Conservation (phyloP, 2,888 invertebrate species). For the Toxonevra muliebris region DNA sequence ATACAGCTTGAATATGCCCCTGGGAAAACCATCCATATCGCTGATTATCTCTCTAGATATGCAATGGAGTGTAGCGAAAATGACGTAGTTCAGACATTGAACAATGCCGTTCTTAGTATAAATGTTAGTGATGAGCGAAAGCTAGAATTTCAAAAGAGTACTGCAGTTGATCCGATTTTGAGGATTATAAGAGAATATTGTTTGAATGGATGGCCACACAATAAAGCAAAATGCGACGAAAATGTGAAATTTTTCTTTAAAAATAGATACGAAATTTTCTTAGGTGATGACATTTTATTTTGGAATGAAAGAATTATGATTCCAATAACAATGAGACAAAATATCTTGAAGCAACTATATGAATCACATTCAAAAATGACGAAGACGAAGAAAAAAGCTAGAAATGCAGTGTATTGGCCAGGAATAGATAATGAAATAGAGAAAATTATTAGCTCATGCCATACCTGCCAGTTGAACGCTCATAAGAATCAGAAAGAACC, state of each 20-base stretch:
- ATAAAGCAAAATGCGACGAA: constrained; percentile 14
- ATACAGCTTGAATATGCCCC: constrained; percentile 5
- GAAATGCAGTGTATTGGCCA: constrained; percentile 10
- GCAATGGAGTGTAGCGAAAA: not conserved
- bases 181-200: constrained; percentile 8
- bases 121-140: constrained; percentile 3
- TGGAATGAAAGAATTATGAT: constrained; percentile 4
- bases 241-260: constrained; percentile 2
- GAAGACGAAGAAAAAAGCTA: constrained; percentile 3
- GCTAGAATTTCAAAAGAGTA: too few relatives aligned
- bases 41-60: too few relatives aligned
- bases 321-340: not conserved
- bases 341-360: not conserved
- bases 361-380: constrained; percentile 3
- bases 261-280: not conserved
- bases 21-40: constrained; percentile 3
- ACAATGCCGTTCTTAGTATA: not conserved
- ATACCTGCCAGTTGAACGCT: constrained; percentile 4
- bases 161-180: not conserved
- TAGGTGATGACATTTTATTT: constrained; percentile 6
- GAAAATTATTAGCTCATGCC: constrained; percentile 3
- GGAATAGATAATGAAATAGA: not conserved
- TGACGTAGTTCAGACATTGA: not conserved
- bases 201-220: constrained; percentile 2
- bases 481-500: constrained; percentile 7